Conservation (phyloP, 2,113 vertebrate species). For the Passer montanus region DNA sequence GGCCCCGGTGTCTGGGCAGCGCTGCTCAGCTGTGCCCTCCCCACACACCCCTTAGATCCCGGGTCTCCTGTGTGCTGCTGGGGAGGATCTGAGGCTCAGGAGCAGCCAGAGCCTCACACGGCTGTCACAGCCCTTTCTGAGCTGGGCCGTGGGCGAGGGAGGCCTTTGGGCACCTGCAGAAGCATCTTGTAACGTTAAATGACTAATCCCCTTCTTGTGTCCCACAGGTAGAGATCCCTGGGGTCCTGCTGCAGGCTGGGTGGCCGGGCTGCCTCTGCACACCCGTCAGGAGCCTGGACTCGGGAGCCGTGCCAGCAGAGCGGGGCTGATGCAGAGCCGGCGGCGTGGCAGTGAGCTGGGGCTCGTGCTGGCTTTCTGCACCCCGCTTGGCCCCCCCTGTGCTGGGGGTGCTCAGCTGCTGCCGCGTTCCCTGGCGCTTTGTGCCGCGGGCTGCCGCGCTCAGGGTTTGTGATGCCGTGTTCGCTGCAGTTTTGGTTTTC, state of each 20-base stretch:
- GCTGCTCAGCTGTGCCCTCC: too few species aligned
- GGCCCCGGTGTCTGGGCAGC: too few species aligned
- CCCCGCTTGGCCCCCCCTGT: too few species aligned
- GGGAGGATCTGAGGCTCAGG: neutral
- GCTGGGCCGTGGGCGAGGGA: neutral
- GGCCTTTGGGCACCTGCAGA: neutral
- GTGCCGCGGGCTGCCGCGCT: neutral
- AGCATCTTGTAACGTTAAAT: rapidly evolving
- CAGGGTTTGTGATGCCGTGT: neutral
- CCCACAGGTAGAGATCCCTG: neutral
- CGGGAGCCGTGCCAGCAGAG: too few species aligned
- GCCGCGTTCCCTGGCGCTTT: neutral
- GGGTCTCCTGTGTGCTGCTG: rapidly evolving
- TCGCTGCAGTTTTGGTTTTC: rapidly evolving
- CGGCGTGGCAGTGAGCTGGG: neutral
- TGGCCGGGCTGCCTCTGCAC: neutral
- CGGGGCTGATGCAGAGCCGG: neutral
- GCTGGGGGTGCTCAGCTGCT: neutral
- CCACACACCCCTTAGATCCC: rapidly evolving
- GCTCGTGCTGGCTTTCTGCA: rapidly evolving
- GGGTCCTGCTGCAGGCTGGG: too few species aligned
- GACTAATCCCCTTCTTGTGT: neutral
- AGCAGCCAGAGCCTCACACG: neutral
- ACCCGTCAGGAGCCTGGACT: neutral
- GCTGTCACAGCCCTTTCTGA: neutral